Evolutionary conservation across 2,113 vertebrate species (phyloP), one percentile per base, ranked within the genome.

Genomic region (Pogonocichla stellata): DNA sequence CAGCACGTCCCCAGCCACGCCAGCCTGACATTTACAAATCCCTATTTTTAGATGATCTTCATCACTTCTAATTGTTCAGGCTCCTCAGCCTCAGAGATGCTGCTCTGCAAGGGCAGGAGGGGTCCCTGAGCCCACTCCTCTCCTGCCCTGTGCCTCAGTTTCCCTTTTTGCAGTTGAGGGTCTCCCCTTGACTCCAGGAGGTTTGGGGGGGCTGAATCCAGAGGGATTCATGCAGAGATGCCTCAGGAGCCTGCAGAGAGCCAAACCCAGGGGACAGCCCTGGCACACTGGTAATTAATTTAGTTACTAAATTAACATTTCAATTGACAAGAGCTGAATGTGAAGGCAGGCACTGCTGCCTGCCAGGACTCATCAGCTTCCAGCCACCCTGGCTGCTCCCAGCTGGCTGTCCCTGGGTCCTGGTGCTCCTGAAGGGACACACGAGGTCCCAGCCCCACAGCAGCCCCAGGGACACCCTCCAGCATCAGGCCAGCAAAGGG

Each of bases 401-500:
- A 29, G 15, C 4, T 4, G 0, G 3, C 0, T 14, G 43, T 12
- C 38, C 38, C 69, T 0, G 0, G 12, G 12, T 64, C 31, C 42
- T 16, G 25, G 28, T 5, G 66, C 65, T 73, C 9, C 45, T 5
- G 33, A 36, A 7, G 8, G 43, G 43, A 47, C 12, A 50, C 25
- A 8, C 2, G 5, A 4, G 62, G 23, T 36, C 20, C 12, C 43
- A 40, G 38, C 38, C 15, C 33, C 58, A 14, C 23, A 40, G 64
- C 36, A 40, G 18, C 6, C 15, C 33, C 58, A 14, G 26, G 47
- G 64, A 14, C 57, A 25, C 6, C n/a, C 22, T 53, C 45, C 47
- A 36, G 0, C 0, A 17, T 2, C 36, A 16, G 47, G 42, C 29
- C n/a, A 38, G 1, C 81, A 19, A 9, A 6, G 56, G 50, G 14